These are phyloP conservation scores for Fragum sueziense DNA, from an alignment of 2,888 invertebrate species.

Conservation along the genomic window DNA sequence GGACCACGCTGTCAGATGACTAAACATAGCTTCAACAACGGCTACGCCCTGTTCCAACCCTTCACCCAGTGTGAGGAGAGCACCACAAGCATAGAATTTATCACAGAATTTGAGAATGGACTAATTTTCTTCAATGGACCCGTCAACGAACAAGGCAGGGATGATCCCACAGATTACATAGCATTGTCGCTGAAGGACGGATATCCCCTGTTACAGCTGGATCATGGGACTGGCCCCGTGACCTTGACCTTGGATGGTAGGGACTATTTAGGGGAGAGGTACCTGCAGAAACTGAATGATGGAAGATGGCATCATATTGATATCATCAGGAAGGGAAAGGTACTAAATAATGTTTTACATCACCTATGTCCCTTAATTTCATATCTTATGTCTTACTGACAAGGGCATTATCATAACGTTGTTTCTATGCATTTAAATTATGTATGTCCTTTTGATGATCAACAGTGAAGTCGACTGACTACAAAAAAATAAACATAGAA, in stretches of 20 bases:
- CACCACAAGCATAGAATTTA: conserved; percentile 97
- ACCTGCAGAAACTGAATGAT: conserved; percentile 88
- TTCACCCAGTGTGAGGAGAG: conserved; percentile 92
- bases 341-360: too few relatives aligned
- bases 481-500: too few relatives aligned
- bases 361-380: too few relatives aligned
- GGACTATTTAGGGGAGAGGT: conserved; percentile 65
- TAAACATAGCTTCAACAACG: conserved; percentile 93
- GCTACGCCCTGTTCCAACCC: conserved; percentile 99
- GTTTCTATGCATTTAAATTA: too few relatives aligned
- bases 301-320: conserved; percentile 99
- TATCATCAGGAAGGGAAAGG: conserved; percentile 86
- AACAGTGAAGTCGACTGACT: too few relatives aligned
- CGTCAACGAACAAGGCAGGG: conserved; percentile 52
- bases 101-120: conserved; percentile 93
- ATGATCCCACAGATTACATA: conserved; percentile 89
- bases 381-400: too few relatives aligned
- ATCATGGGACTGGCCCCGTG: conserved; percentile 95
- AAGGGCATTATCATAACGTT: too few relatives aligned
- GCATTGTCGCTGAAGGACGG: conserved; percentile 96
- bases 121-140: conserved; percentile 98
- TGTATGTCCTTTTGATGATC: too few relatives aligned
- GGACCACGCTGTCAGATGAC: conserved; percentile 99
- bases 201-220: conserved; percentile 93
- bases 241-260: conserved; percentile 88